Evolutionary conservation across 2,113 vertebrate species (phyloP), one percentile per base, ranked within the genome.

Genomic region (Thymallus thymallus): DNA sequence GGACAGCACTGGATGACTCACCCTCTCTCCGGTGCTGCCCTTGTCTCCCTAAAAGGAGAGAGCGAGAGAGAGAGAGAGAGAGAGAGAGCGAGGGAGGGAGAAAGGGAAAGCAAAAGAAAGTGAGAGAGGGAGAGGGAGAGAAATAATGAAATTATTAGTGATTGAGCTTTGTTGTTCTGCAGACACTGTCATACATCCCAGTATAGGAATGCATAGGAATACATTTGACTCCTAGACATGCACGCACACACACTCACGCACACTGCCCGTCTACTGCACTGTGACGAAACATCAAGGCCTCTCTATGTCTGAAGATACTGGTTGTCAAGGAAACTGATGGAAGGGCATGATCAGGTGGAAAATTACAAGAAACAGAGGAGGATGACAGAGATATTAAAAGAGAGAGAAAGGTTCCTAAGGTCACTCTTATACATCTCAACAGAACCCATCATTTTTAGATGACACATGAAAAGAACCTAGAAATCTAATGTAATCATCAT

Each of bases 21-120:
- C 97, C 92, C 90, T 90, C 75, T 99, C 97, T 70, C 97, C 97
- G 84, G 89, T 26, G 75, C 93, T 95, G 68, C 97, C 97, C 83
- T 95, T 97, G 32, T 98, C 97, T 76, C 97, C 97, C 97, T 98
- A 87, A 23, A 77, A 48, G 23, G 60, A 32, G 68, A 77, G 2
- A 63, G 22, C 26, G 22, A 67, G 68, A 63, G 26, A 29, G 58
- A 71, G 32, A 67, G 16, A 67, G 12, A 58, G 48, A 35, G n/a
- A 58, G 63, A 6, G 48, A 45, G 55, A 67, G 13, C 58, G 1
- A 75, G 24, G 66, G 45, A 6, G 41, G 5, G 74, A 92, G 14
- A 69, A 58, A 29, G 35, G 7, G 63, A 74, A 0, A 69, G 14
- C 26, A 14, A 67, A 66, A 64, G 23, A 32, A 55, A 71, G 4